Percentiles rank a stretch among this genome's conserved stretches.
These are phyloP conservation scores for Lordiphosa collinella DNA, from an alignment of 1,140 invertebrate genomes.

Conservation along the genomic window DNA sequence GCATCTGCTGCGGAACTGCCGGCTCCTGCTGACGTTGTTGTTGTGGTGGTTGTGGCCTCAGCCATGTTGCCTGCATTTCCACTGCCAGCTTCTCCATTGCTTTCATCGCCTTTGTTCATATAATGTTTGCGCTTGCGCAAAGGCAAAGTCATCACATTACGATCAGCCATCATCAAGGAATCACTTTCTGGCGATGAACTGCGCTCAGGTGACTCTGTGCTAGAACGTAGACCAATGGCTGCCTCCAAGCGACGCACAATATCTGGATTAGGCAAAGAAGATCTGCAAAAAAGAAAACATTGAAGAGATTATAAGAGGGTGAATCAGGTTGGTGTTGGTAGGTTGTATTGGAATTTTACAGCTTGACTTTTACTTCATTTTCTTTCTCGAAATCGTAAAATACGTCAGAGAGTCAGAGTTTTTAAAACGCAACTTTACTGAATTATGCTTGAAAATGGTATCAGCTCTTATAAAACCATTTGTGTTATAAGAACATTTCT, in stretches of 20 bases:
- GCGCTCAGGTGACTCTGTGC: slow-evolving; percentile 81
- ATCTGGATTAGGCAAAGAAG: slow-evolving; percentile 83
- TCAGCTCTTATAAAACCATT: no score
- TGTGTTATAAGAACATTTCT: no score
- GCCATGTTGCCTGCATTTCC: background rate
- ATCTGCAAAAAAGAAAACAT: slow-evolving; percentile 40
- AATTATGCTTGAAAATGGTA: no score
- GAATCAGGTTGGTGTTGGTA: no score
- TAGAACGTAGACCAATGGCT: slow-evolving; percentile 84
- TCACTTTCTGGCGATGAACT: slow-evolving; percentile 83
- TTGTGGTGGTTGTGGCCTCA: background rate
- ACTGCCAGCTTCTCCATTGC: slow-evolving; percentile 8
- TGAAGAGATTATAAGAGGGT: slow-evolving; percentile 1
- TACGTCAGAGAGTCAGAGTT: no score
- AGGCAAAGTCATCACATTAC: slow-evolving; percentile 85
- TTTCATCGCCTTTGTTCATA: slow-evolving; percentile 84
- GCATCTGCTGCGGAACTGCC: slow-evolving; percentile 3
- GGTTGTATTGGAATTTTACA: no score
- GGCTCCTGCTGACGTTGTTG: slow-evolving; percentile 18
- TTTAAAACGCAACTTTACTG: no score
- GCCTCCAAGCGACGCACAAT: slow-evolving; percentile 86
- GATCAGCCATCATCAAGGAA: slow-evolving; percentile 81
- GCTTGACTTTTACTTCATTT: no score
- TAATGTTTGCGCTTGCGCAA: slow-evolving; percentile 90
- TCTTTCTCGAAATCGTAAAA: no score